These are phyloP conservation scores for Watsonalla cultraria DNA, from an alignment of 2,888 invertebrate species.

Conservation along the genomic window DNA sequence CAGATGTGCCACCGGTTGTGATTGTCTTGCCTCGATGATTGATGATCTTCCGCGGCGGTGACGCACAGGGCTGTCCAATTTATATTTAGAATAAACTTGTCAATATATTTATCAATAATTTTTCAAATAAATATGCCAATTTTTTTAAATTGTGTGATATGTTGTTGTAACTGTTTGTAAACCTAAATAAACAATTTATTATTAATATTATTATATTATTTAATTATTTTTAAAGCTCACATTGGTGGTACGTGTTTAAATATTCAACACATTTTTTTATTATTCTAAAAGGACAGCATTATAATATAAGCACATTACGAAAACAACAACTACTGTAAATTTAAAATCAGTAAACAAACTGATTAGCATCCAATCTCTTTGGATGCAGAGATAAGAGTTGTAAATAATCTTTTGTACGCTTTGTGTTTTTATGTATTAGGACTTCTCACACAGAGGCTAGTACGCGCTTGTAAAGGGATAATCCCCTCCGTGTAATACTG, in stretches of 20 bases:
- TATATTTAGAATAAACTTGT: background rate
- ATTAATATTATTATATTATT: too few species aligned
- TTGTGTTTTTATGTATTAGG: constrained; percentile 9
- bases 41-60: constrained; percentile 72
- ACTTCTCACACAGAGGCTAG: constrained; percentile 6
- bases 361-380: constrained; percentile 31
- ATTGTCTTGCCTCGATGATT: constrained; percentile 78
- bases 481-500: constrained; percentile 38
- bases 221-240: too few species aligned
- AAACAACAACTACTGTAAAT: background rate
- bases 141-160: too few species aligned
- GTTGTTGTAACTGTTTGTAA: too few species aligned
- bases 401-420: constrained; percentile 15
- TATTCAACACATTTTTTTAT: too few species aligned
- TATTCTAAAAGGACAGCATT: too few species aligned
- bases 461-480: constrained; percentile 26
- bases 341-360: constrained; percentile 36
- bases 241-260: too few species aligned
- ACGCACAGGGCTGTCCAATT: constrained; percentile 47
- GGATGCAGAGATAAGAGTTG: constrained; percentile 12
- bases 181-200: too few species aligned
- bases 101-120: too few species aligned
- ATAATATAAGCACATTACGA: background rate
- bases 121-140: too few species aligned
- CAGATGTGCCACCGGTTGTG: constrained; percentile 78